These are phyloP conservation scores for Aphaenogaster floridana DNA, from an alignment of 1,140 invertebrate species.

Conservation along the genomic window DNA sequence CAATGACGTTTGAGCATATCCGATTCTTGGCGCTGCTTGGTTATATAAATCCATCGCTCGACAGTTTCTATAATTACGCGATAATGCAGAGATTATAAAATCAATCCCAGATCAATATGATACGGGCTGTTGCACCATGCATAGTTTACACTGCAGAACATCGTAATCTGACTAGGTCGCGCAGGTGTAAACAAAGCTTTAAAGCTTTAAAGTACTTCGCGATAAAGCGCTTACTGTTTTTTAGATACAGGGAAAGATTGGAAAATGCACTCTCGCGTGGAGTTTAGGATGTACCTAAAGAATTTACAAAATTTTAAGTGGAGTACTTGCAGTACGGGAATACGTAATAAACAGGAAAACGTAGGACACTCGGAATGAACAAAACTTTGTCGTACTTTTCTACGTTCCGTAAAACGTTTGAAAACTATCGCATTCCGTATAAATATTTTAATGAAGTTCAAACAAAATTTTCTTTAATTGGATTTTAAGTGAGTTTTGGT, in stretches of 20 bases:
- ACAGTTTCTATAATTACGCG: conserved; percentile 33
- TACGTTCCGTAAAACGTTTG: not conserved
- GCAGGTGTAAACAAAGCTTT: conserved; percentile 24
- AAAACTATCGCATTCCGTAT: not conserved
- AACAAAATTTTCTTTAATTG: conserved; percentile 18
- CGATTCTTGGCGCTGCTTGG: not conserved
- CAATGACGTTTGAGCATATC: not conserved
- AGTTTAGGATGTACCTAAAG: not conserved
- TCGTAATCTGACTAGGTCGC: conserved; percentile 19
- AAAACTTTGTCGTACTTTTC: not conserved
- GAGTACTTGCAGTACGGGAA: not conserved
- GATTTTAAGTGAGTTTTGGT: not conserved
- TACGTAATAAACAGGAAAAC: not conserved
- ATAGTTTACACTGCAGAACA: conserved; percentile 3
- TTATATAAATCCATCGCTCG: not conserved
- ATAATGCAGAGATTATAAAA: conserved; percentile 13
- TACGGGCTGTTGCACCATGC: not conserved
- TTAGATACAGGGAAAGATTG: conserved; percentile 3
- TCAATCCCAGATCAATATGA: not conserved
- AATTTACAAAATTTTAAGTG: not conserved
- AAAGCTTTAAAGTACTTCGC: not conserved
- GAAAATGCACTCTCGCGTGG: not conserved
- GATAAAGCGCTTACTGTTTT: conserved; percentile 15
- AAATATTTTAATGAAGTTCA: conserved; percentile 18
- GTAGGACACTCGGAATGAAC: not conserved